Base-by-base conservation (phyloP, 2,113 vertebrate species). In the Charadrius vociferus region DNA sequence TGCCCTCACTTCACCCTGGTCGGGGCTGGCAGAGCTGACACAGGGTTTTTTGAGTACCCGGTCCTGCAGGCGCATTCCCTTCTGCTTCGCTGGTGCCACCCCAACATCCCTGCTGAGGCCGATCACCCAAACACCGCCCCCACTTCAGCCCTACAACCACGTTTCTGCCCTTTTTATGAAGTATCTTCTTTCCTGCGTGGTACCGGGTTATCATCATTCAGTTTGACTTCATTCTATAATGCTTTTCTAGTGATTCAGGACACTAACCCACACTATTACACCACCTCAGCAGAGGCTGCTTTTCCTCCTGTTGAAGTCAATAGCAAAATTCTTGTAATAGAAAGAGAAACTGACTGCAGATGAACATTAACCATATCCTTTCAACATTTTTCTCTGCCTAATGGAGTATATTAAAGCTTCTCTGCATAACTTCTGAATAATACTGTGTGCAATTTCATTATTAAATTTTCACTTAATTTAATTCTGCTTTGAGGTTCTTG, bases 401-500 rank as follows among this genome's bases (percentile, higher is more conserved):
- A 96, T 97, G 95, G 85, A 93, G 92, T 96, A 95, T 86, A 95
- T 94, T 96, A 97, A 96, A 87, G 58, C 81, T 95, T 73, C 87
- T 87, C 92, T 94, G 70, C 81, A 70, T 91, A 96, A 91, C 87
- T 95, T 96, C 74, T 80, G 95, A 94, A 94, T 94, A 96, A 90
- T 49, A 90, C 74, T 68, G 49, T 90, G 77, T 88, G 92, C 37
- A 80, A 91, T 96, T 96, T 95, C 95, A 85, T 96, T 94, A 96
- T 90, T 94, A 85, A 96, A 97, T 90, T 97, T 96, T 96, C 96
- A 97, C 92, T 94, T 96, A 97, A 96, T 97, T 97, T 97, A 95
- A 96, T 97, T 88, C 87, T 22, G 62, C 90, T 96, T 95, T 91
- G 93, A 97, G 95, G 61, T 94, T 96, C 81, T 75, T 82, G 78